Conservation (phyloP, 2,888 invertebrate species). For the Ariolimax columbianus region DNA sequence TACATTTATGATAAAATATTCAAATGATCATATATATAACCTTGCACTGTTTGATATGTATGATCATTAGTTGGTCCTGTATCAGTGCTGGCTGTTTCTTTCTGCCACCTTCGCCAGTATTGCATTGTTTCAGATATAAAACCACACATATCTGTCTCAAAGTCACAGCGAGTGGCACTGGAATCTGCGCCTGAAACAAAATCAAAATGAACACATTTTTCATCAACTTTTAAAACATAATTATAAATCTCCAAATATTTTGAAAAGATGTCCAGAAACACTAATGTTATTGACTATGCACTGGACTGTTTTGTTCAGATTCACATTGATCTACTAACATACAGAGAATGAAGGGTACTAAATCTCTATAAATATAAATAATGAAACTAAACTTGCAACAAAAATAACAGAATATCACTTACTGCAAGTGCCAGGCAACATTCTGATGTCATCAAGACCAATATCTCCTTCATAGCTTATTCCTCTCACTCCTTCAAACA, state of each 20-base stretch:
- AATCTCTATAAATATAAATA: not conserved
- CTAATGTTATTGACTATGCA: not conserved
- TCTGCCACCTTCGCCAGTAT: slow-evolving; percentile 62
- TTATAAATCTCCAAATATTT: not conserved
- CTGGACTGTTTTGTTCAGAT: too few species aligned
- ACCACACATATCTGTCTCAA: slow-evolving; percentile 67
- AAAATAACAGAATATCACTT: slow-evolving; percentile 26
- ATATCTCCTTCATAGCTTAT: slow-evolving; percentile 69
- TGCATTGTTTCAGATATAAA: slow-evolving; percentile 55
- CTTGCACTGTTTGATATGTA: slow-evolving; percentile 61
- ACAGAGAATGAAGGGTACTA: too few species aligned
- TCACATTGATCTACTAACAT: too few species aligned
- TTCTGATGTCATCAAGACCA: slow-evolving; percentile 69
- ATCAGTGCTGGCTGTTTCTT: slow-evolving; percentile 58
- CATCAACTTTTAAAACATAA: not conserved
- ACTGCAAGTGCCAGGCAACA: slow-evolving; percentile 61
- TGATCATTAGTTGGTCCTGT: slow-evolving; percentile 70
- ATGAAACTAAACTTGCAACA: not conserved
- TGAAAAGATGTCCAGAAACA: not conserved
- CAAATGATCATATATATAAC: slow-evolving; percentile 46
- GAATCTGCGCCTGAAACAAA: slow-evolving; percentile 40
- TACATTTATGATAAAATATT: not conserved
- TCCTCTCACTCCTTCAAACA: slow-evolving; percentile 71
- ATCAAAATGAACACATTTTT: not conserved
- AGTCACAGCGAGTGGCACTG: slow-evolving; percentile 57